Base-by-base conservation (phyloP, 2,113 vertebrate species). In the Bufo bufo region DNA sequence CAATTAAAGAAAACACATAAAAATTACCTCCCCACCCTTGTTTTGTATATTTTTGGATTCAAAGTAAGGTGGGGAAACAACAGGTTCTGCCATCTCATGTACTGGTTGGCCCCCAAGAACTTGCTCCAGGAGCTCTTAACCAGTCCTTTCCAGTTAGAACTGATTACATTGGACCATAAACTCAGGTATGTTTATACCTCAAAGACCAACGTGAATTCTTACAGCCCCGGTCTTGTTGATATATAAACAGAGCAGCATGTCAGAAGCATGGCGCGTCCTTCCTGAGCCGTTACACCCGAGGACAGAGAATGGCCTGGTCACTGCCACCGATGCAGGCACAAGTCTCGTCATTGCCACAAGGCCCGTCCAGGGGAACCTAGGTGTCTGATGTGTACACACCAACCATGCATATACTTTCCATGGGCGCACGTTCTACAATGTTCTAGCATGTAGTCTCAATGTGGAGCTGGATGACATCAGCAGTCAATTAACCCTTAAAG, bases 141-240 rank as follows among this genome's bases (percentile, higher is more conserved):
- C 11, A 81, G 1, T 69, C 88, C 8, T 52, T 17, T 0, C 71
- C 82, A n/a, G 84, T 72, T 17, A 66, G 43, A 47, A 0, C 0
- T 47, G 69, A 88, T 65, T n/a, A 8, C 0, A 23, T 19, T 23
- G 52, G 72, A 59, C 87, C 23, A 43, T 4, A 2, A 17, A 83
- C 6, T 56, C 54, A 20, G 23, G 79, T 5, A 59, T 89, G 87
- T 91, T 90, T 89, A 87, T 85, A 90, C 85, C 89, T 72, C 91
- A 90, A 90, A 91, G 89, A 91, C 85, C 86, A 88, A 85, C 65
- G 90, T 63, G 33, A 79, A 3, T 90, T 7, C n/a, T 66, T 19
- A n/a, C 61, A 56, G 16, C 17, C 49, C 56, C 49, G 10, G 23
- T n/a, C 17, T 0, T 6, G 33, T 72, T 85, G 66, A 77, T 83